phyloP scores from a whole-genome alignment of 2,797 vertebrate species.

The Etheostoma perlongum region DNA sequence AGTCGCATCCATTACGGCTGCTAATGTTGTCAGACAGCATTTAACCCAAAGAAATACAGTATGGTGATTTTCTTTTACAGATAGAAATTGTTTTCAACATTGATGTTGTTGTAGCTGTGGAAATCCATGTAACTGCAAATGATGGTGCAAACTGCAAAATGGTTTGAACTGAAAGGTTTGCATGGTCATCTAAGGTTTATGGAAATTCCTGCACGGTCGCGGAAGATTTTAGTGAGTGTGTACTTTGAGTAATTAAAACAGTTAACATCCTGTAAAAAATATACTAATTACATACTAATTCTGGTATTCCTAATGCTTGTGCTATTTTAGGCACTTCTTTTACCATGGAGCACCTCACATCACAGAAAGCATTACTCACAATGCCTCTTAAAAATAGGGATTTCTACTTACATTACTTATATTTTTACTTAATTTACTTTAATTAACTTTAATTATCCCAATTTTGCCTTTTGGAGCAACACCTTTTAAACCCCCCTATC shows the following conservation, averaged over 20 bases:
- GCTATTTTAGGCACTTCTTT: not conserved
- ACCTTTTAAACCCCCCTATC: too few relatives aligned
- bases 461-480: too few relatives aligned
- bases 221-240: not conserved
- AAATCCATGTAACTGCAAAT: constrained; percentile 1
- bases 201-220: not conserved
- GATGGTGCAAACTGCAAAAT: not conserved
- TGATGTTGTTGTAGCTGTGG: not conserved
- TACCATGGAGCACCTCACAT: too few relatives aligned
- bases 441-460: not conserved
- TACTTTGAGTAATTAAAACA: not conserved
- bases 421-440: too few relatives aligned
- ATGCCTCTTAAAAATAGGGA: too few relatives aligned
- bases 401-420: not conserved
- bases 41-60: constrained; percentile 16
- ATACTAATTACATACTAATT: not conserved
- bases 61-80: constrained; percentile 14
- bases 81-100: not conserved
- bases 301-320: not conserved
- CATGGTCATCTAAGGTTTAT: not conserved
- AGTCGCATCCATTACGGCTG: constrained; percentile 26
- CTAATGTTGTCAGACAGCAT: constrained; percentile 32
- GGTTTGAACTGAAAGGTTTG: constrained; percentile 9
- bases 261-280: not conserved
- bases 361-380: too few relatives aligned